These are phyloP conservation scores for Paramisgurnus dabryanus DNA, from an alignment of 2,113 vertebrate species.

Conservation along the genomic window DNA sequence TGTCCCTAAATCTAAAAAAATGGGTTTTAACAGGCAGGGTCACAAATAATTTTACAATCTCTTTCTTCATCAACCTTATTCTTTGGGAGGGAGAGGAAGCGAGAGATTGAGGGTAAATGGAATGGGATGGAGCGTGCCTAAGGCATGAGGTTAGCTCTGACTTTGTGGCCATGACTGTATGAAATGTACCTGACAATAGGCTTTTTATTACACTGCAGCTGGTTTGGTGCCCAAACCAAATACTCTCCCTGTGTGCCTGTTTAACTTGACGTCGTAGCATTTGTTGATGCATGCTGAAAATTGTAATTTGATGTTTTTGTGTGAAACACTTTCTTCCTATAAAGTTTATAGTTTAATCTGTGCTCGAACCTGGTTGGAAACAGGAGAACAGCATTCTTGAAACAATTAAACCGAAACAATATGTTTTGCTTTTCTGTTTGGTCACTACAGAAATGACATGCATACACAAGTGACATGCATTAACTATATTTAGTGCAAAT, in stretches of 20 bases:
- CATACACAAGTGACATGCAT: no score
- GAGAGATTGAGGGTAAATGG: slow-evolving; percentile 35
- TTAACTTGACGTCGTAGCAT: neutral
- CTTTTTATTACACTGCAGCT: slow-evolving; percentile 39
- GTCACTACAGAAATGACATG: no score
- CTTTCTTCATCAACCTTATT: slow-evolving; percentile 56
- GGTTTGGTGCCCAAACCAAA: neutral
- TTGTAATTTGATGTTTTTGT: neutral
- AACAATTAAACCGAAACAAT: no score
- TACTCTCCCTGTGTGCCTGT: neutral
- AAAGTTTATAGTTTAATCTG: no score
- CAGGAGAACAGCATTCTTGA: no score
- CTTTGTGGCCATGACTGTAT: slow-evolving; percentile 36
- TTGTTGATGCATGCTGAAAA: neutral
- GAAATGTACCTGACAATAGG: slow-evolving; percentile 54
- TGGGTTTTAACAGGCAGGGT: no score
- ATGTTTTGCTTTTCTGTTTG: no score
- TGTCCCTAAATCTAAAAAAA: no score
- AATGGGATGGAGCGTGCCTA: slow-evolving; percentile 12
- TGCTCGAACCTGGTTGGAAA: no score
- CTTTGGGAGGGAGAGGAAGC: slow-evolving; percentile 48
- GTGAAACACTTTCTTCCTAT: neutral
- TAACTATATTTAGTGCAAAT: no score
- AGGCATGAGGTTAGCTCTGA: slow-evolving; percentile 61
- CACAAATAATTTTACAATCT: slow-evolving; percentile 67